Conservation (phyloP, 2,888 invertebrate species). For the Pseudococcus viburni region DNA sequence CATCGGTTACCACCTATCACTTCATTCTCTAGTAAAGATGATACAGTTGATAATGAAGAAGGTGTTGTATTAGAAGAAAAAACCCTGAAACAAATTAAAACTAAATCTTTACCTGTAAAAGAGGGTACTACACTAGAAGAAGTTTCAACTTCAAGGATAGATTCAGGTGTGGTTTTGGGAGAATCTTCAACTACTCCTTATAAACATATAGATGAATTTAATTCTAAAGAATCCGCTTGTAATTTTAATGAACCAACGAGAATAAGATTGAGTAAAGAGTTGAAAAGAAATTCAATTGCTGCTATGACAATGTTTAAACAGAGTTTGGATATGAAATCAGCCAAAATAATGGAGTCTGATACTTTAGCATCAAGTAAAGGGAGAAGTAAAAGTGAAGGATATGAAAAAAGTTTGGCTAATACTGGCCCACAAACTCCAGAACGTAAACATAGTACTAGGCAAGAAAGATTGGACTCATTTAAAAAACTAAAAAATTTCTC, state of each 20-base stretch:
- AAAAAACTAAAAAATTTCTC: slow-evolving; percentile 70
- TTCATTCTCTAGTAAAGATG: slow-evolving; percentile 90
- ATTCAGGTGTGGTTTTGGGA: too few relatives aligned
- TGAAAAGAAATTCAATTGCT: slow-evolving; percentile 57
- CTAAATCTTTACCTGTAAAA: slow-evolving; percentile 49
- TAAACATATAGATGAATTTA: neutral
- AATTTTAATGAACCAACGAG: neutral
- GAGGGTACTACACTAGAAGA: slow-evolving; percentile 38
- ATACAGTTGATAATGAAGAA: slow-evolving; percentile 85
- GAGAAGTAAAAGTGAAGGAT: slow-evolving; percentile 64
- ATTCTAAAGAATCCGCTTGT: neutral
- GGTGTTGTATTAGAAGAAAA: slow-evolving; percentile 69
- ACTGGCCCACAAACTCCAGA: slow-evolving; percentile 68
- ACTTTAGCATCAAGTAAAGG: slow-evolving; percentile 68
- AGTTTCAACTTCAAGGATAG: too few relatives aligned
- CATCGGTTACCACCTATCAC: slow-evolving; percentile 86
- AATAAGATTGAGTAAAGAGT: neutral
- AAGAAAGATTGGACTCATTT: slow-evolving; percentile 70
- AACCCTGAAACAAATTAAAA: slow-evolving; percentile 66
- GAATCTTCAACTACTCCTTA: neutral
- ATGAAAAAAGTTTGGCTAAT: slow-evolving; percentile 50
- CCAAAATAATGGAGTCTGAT: slow-evolving; percentile 12
- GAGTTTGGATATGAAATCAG: slow-evolving; percentile 47
- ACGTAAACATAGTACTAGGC: slow-evolving; percentile 69
- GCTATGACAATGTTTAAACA: slow-evolving; percentile 47